Evolutionary conservation across 2,113 vertebrate genomes (phyloP).

Genomic region (Phaethon lepturus): DNA sequence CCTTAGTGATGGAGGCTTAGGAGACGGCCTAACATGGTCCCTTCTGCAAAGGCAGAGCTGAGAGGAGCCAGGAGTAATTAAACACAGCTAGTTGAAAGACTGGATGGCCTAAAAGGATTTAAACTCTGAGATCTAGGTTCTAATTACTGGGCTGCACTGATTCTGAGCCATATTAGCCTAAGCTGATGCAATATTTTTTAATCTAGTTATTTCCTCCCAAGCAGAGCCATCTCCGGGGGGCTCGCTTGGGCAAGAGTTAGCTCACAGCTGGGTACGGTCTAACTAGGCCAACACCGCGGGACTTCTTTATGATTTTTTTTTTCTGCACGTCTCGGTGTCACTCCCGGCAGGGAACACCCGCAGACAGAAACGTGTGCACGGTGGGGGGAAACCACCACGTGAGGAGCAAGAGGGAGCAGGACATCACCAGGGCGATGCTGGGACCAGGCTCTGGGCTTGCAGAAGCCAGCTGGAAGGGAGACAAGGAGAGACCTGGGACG

Average conservation of each 20-base stretch:
- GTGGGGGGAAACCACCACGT: fast-evolving
- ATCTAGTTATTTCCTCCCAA: not conserved
- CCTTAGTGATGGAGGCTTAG: fast-evolving
- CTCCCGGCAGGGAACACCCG: not conserved
- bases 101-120: not conserved
- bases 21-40: not conserved
- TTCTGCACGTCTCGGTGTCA: fast-evolving
- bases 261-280: not conserved
- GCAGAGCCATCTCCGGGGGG: not conserved
- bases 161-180: not conserved
- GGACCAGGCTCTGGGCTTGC: not conserved
- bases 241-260: not conserved
- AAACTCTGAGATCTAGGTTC: not conserved
- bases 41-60: not conserved
- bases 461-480: not conserved
- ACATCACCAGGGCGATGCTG: not conserved
- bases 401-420: not conserved
- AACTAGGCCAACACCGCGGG: constrained; percentile 21
- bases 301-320: not conserved
- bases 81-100: not conserved
- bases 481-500: not conserved
- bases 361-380: not conserved
- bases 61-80: not conserved
- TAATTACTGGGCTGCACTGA: not conserved
- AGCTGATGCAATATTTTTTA: not conserved